Percentiles rank a stretch among this genome's conserved stretches.
Conservation (phyloP, 2,888 invertebrate genomes). For the Coelogynopora nodosa region DNA sequence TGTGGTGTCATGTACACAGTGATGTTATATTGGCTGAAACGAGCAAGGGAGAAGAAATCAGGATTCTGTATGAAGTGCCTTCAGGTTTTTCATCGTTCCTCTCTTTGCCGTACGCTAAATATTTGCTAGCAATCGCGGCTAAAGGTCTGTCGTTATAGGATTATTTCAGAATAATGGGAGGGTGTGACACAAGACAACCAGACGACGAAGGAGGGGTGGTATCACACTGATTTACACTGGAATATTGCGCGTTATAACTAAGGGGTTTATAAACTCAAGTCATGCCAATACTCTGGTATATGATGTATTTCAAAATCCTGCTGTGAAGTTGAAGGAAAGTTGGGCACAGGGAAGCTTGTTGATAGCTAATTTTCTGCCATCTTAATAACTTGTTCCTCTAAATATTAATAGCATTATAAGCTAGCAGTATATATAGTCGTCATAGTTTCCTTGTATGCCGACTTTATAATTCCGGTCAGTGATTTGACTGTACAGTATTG, state of each 20-base stretch:
- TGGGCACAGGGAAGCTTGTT: constrained; percentile 6
- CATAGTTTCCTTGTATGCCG: neutral
- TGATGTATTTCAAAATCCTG: neutral
- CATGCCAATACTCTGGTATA: neutral
- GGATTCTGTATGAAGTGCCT: neutral
- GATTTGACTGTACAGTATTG: neutral
- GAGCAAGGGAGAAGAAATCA: neutral
- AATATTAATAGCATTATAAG: neutral
- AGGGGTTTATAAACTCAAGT: neutral
- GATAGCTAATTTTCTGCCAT: constrained; percentile 14
- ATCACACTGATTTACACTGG: neutral
- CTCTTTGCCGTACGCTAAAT: too few relatives aligned
- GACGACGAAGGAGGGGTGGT: neutral
- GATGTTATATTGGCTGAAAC: neutral
- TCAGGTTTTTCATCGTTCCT: too few relatives aligned
- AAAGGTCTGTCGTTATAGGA: neutral
- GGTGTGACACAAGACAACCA: neutral
- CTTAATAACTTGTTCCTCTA: neutral
- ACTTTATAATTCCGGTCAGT: neutral
- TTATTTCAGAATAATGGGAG: neutral
- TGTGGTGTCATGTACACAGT: neutral
- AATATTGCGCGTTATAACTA: neutral
- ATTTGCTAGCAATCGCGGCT: too few relatives aligned
- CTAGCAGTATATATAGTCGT: neutral
- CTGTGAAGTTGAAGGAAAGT: constrained; percentile 3